Conservation (phyloP, 1,140 invertebrate species). For the Mercenaria mercenaria region DNA sequence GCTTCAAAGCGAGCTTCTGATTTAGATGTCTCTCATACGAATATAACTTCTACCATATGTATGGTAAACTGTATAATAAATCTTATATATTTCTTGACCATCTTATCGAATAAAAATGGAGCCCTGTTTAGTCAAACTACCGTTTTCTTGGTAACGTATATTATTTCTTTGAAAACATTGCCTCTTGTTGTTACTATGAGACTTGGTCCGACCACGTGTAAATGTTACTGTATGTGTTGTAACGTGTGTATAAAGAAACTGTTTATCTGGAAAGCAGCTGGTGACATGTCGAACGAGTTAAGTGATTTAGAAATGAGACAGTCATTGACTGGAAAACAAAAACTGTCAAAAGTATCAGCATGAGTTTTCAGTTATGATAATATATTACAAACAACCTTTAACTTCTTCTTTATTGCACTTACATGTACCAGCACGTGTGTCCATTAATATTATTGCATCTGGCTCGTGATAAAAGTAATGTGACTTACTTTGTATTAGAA, state of each 20-base stretch:
- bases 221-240: not conserved
- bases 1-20: not conserved
- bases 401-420: too few relatives aligned
- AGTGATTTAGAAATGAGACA: not conserved
- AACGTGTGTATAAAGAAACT: not conserved
- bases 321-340: not conserved
- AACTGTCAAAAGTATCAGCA: not conserved
- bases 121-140: not conserved
- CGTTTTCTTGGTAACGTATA: not conserved
- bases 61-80: not conserved
- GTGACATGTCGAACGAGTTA: not conserved
- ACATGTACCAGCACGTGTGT: too few relatives aligned
- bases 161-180: not conserved
- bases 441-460: too few relatives aligned
- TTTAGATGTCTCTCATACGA: not conserved
- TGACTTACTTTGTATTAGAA: too few relatives aligned
- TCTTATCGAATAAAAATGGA: not conserved
- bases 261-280: not conserved
- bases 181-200: not conserved
- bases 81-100: not conserved
- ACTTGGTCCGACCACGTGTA: not conserved
- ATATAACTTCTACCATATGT: not conserved
- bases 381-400: too few relatives aligned
- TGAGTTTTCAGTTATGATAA: too few relatives aligned
- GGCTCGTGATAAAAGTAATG: too few relatives aligned